These are phyloP conservation scores for Triops longicaudatus DNA, from an alignment of 1,140 invertebrate genomes.

Conservation along the genomic window DNA sequence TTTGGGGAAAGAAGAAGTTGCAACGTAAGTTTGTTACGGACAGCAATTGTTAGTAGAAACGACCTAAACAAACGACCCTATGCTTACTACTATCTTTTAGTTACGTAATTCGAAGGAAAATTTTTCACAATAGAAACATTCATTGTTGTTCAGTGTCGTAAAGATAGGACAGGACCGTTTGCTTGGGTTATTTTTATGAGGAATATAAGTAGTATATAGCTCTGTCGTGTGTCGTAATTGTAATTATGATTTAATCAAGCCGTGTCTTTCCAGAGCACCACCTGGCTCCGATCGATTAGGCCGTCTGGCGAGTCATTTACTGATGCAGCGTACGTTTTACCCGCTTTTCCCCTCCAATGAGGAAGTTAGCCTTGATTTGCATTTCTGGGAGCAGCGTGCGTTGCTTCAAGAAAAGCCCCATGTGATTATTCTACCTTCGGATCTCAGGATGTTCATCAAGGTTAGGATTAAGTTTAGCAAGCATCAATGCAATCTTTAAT, in stretches of 20 bases:
- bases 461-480: conserved; percentile 39
- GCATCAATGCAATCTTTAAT: conserved; percentile 26
- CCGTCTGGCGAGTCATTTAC: conserved; percentile 60
- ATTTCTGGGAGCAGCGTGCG: conserved; percentile 56
- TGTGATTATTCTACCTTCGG: conserved; percentile 71
- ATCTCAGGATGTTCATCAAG: conserved; percentile 72
- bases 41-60: background rate
- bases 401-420: conserved; percentile 63
- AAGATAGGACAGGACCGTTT: background rate
- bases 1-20: conserved; percentile 65
- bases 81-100: no score
- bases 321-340: conserved; percentile 69
- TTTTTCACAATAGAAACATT: no score
- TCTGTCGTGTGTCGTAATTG: background rate
- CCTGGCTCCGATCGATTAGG: conserved; percentile 52
- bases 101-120: no score
- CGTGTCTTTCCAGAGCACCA: conserved; percentile 23
- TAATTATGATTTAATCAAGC: background rate
- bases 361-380: conserved; percentile 57
- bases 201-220: background rate
- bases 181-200: background rate
- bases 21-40: conserved; percentile 50
- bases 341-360: conserved; percentile 65
- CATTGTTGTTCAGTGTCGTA: no score
- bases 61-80: no score